phyloP scores from a whole-genome alignment of 1,140 invertebrate species.

The Hypothenemus hampei region DNA sequence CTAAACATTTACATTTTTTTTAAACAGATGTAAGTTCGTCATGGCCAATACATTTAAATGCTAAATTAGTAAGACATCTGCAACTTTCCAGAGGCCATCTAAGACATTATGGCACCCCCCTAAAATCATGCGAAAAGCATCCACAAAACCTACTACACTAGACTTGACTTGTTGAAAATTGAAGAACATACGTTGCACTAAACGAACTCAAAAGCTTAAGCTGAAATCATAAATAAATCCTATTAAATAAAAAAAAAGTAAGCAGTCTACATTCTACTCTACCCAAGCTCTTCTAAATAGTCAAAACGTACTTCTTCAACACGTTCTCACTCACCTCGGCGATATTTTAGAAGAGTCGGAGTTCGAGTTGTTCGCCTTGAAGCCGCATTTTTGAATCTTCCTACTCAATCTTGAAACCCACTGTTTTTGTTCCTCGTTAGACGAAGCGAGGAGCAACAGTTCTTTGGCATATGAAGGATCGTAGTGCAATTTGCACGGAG shows the following conservation, averaged over 20 bases:
- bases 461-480: constrained; percentile 92
- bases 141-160: no score
- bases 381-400: constrained; percentile 91
- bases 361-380: constrained; percentile 75
- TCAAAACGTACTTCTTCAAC: not conserved
- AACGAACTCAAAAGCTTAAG: not conserved
- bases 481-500: constrained; percentile 88
- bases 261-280: not conserved
- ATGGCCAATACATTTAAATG: no score
- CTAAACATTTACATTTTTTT: no score
- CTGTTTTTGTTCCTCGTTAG: constrained; percentile 81
- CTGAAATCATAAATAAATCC: not conserved
- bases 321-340: constrained; percentile 44
- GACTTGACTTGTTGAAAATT: no score
- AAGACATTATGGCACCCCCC: no score
- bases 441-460: constrained; percentile 78
- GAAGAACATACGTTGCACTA: no score
- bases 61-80: no score
- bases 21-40: no score
- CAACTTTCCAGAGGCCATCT: no score
- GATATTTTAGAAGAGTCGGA: constrained; percentile 44
- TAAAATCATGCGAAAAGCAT: no score
- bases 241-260: not conserved
- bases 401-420: constrained; percentile 89
- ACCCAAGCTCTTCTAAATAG: not conserved